Percentiles rank a stretch among this genome's conserved stretches.
Evolutionary conservation across 2,113 vertebrate genomes (phyloP).

Genomic region (Campylorhamphus procurvoides): DNA sequence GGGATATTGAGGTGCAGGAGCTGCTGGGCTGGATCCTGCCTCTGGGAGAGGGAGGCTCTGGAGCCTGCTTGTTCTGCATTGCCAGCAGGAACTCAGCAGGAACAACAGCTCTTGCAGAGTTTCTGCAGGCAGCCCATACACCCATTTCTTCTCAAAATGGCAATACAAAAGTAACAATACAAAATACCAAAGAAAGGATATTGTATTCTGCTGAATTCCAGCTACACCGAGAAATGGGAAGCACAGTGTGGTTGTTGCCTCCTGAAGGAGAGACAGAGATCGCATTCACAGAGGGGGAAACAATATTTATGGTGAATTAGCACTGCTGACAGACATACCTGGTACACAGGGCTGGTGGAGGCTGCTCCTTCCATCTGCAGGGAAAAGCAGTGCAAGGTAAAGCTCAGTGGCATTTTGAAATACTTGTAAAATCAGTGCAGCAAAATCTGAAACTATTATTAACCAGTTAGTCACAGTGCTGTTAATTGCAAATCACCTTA

Average conservation of each 20-base stretch:
- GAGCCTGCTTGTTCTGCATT: background rate
- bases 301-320: background rate
- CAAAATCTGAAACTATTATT: background rate
- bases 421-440: background rate
- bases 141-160: slow-evolving; percentile 16
- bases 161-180: background rate
- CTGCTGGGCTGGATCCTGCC: background rate
- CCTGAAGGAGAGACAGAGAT: background rate
- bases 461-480: background rate
- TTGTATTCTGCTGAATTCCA: background rate
- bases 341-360: background rate
- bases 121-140: background rate
- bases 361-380: background rate
- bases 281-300: background rate
- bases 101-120: background rate
- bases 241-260: background rate
- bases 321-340: background rate
- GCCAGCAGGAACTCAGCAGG: background rate
- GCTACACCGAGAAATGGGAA: background rate
- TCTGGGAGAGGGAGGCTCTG: background rate
- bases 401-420: slow-evolving; percentile 16
- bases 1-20: background rate
- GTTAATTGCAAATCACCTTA: background rate
- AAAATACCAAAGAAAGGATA: background rate
- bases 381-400: background rate